Evolutionary conservation across 2,113 vertebrate species (phyloP).

Genomic region (Perognathus longimembris): DNA sequence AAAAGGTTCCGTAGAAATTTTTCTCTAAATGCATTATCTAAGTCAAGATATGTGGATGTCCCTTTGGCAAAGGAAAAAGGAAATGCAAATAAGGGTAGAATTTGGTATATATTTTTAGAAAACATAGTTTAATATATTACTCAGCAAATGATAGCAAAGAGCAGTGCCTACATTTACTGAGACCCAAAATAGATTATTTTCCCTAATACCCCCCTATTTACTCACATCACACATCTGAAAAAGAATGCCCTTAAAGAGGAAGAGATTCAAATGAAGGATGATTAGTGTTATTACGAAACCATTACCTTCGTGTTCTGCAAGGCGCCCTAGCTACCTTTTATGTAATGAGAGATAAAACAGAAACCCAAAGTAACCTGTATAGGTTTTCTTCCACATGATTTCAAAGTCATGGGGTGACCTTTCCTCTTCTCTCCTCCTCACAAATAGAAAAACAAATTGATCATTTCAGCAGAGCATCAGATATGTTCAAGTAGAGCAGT

Average conservation of each 20-base stretch:
- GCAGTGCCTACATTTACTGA: slow-evolving; percentile 8
- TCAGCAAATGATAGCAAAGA: slow-evolving; percentile 61
- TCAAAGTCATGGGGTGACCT: slow-evolving; percentile 39
- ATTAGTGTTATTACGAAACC: slow-evolving; percentile 62
- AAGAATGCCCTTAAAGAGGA: slow-evolving; percentile 32
- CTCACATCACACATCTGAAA: slow-evolving; percentile 47
- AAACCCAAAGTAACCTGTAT: neutral
- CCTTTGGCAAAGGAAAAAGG: slow-evolving; percentile 12
- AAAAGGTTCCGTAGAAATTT: slow-evolving; percentile 50
- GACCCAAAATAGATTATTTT: slow-evolving; percentile 61
- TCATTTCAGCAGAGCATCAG: neutral
- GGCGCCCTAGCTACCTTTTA: neutral
- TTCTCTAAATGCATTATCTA: neutral
- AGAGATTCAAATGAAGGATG: slow-evolving; percentile 57
- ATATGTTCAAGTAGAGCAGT: neutral
- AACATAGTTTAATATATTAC: slow-evolving; percentile 56
- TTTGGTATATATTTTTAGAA: slow-evolving; percentile 64
- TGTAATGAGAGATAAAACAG: neutral
- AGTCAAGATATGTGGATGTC: slow-evolving; percentile 1
- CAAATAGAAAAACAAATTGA: neutral
- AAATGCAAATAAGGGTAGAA: slow-evolving; percentile 55
- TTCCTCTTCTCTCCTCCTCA: neutral
- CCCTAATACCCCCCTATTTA: slow-evolving; percentile 33
- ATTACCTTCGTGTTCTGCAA: slow-evolving; percentile 21
- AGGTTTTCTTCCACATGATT: neutral